A percentile compares a stretch with the other conserved stretches of the same genome.
Evolutionary conservation across 2,113 vertebrate genomes (phyloP).

Genomic region (Anolis carolinensis): DNA sequence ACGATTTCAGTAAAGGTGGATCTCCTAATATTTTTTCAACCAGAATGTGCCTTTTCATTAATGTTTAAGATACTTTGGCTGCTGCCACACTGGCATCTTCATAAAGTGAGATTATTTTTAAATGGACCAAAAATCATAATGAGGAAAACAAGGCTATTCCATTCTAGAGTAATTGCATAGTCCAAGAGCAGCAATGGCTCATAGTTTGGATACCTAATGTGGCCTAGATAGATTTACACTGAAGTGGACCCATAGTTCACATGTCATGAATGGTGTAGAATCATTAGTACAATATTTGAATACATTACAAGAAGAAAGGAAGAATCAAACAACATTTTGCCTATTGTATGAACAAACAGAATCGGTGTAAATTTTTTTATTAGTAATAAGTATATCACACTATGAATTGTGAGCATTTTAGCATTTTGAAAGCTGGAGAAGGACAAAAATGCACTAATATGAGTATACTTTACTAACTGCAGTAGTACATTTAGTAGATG

Average conservation of each 20-base stretch:
- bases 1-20: slow-evolving; percentile 30
- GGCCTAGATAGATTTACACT: background rate
- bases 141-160: background rate
- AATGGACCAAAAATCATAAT: background rate
- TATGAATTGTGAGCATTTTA: background rate
- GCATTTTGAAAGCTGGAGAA: background rate
- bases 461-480: no score
- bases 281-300: background rate
- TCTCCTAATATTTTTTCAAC: slow-evolving; percentile 14
- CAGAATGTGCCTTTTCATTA: slow-evolving; percentile 20
- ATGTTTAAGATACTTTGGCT: background rate
- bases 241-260: background rate
- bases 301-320: background rate
- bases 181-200: no score
- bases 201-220: background rate
- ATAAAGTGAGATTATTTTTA: background rate
- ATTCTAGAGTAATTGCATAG: background rate
- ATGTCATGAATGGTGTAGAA: background rate
- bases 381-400: background rate
- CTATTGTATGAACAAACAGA: background rate
- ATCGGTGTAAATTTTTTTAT: background rate
- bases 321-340: background rate
- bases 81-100: background rate
- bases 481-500: no score
- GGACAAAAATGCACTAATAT: background rate